Conservation (phyloP, 2,797 vertebrate species). For the Steatocranus sp. region DNA sequence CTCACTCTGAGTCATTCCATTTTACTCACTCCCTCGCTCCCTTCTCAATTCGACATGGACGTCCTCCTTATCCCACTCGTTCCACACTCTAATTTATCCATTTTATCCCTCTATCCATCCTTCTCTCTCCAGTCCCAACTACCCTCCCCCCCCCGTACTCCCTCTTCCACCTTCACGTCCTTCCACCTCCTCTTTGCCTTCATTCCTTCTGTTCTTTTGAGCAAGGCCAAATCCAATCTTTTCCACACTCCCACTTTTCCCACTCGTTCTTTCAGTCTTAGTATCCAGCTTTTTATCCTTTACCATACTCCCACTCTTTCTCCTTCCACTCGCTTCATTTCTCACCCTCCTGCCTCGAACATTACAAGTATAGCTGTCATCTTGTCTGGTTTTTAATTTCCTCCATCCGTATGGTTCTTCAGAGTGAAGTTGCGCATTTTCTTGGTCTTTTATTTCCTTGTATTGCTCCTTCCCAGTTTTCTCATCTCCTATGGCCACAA, state of each 20-base stretch:
- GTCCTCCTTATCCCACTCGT: neutral
- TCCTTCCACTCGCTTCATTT: conserved; percentile 11
- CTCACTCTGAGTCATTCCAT: neutral
- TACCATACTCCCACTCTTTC: conserved; percentile 33
- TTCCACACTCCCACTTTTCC: conserved; percentile 59
- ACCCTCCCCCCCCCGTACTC: neutral
- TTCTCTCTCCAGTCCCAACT: neutral
- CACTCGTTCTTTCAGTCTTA: conserved; percentile 22
- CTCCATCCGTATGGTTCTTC: neutral
- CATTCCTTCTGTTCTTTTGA: conserved; percentile 37
- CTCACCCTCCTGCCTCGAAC: neutral
- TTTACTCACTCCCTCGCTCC: neutral
- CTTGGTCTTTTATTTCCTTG: neutral
- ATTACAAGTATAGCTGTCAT: conserved; percentile 1
- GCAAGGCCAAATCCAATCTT: conserved; percentile 54
- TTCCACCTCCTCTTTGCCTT: conserved; percentile 20
- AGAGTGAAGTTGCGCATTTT: neutral
- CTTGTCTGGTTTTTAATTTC: conserved; percentile 6
- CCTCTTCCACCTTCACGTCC: neutral
- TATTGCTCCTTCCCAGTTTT: neutral
- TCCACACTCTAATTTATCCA: neutral
- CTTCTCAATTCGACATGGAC: neutral
- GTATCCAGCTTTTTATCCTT: conserved; percentile 45
- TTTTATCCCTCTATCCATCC: neutral
- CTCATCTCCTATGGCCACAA: neutral